Base-by-base conservation (phyloP, 2,888 invertebrate species). In the Sesia apiformis region DNA sequence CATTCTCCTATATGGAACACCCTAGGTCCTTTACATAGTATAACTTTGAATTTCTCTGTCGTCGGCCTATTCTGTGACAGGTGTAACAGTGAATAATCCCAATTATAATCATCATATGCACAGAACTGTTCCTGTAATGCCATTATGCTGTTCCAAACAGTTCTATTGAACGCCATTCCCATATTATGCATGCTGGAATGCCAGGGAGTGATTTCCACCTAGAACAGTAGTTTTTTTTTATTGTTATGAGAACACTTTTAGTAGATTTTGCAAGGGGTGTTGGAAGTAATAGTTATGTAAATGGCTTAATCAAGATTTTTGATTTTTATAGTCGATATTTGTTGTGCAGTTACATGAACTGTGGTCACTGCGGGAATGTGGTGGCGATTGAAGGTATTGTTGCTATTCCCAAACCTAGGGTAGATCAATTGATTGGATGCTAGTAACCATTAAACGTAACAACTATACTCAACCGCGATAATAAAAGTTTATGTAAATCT, bases 1-100 rank as follows among this genome's bases (percentile, higher is more conserved):
- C 99, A 99, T 91, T 99, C 98, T 40, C 99, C 99, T 70, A 99
- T 98, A 87, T 99, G 99, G 86, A 98, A 98, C 57, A 99, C 97
- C 58, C 99, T 86, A 0, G 99, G 98, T 0, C 97, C 97, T 69
- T 96, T 94, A 72, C 97, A 94, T 64, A 97, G 93, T 89, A 98
- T 94, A 1, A 97, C 96, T 64, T 94, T 94, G 59, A 98, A 91
- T 66, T 95, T 95, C 39, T 91, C 91, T 49, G 81, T 70, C 0
- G 91, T 91, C 57, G 95, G 90, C 70, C 96, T 94, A 65, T 95
- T 95, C 80, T 97, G 96, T 0, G 97, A 96, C 53, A 98, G 91
- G 76, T 97, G 96, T 62, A 98, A 94, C 61, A 99, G 84, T 0
- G 98, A 98, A 95, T 99, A 99, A 73, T 99, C 99, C 99, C 99